A percentile compares a stretch with the other conserved stretches of the same genome.
These are phyloP conservation scores for Caerostris extrusa DNA, from an alignment of 1,140 invertebrate genomes.

Conservation along the genomic window DNA sequence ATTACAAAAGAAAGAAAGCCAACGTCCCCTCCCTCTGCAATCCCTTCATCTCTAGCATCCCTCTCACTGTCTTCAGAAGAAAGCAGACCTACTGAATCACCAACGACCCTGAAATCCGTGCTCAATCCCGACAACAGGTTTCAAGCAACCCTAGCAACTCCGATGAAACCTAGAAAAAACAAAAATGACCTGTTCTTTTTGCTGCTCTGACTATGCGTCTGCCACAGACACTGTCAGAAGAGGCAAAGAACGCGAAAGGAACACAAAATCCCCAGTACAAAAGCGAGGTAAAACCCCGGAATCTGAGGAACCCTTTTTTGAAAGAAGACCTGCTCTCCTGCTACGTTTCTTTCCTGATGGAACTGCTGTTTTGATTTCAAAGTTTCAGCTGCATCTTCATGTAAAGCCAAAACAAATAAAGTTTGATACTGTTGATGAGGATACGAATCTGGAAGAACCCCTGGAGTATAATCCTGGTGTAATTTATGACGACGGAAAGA, in stretches of 20 bases:
- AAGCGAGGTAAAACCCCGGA: slow-evolving; percentile 48
- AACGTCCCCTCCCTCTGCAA: neutral
- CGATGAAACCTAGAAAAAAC: slow-evolving; percentile 59
- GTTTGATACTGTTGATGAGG: slow-evolving; percentile 59
- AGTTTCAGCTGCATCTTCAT: slow-evolving; percentile 73
- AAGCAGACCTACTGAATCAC: neutral
- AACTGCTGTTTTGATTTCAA: slow-evolving; percentile 70
- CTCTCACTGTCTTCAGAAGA: neutral
- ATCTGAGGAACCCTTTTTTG: slow-evolving; percentile 56
- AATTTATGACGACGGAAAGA: slow-evolving; percentile 57
- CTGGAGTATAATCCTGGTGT: slow-evolving; percentile 31
- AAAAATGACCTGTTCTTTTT: slow-evolving; percentile 71
- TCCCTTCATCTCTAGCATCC: neutral
- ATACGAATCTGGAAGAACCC: neutral
- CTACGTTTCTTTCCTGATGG: slow-evolving; percentile 75
- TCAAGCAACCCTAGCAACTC: neutral
- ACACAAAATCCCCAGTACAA: slow-evolving; percentile 64
- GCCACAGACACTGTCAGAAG: neutral
- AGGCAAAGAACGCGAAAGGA: slow-evolving; percentile 69
- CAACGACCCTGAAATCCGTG: neutral
- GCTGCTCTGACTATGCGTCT: slow-evolving; percentile 32
- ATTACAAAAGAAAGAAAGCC: neutral
- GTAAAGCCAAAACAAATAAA: slow-evolving; percentile 73
- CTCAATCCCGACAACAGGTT: neutral
- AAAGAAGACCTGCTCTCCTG: slow-evolving; percentile 65